phyloP scores from a whole-genome alignment of 2,797 vertebrate species.

The Rhinoraja longicauda region DNA sequence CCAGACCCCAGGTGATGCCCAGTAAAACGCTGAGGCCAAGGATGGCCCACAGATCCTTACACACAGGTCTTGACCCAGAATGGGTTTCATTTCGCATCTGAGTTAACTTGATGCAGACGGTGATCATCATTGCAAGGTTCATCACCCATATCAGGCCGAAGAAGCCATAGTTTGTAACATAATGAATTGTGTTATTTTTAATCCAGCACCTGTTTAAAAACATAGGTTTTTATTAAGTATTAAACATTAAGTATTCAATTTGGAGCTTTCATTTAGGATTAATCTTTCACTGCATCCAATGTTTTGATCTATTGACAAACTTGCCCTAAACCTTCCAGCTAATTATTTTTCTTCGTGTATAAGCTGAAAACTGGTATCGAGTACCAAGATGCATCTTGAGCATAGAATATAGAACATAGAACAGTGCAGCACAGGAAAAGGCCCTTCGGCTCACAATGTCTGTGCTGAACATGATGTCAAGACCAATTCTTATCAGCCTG shows the following conservation, averaged over 20 bases:
- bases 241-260: background rate
- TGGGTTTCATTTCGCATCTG: background rate
- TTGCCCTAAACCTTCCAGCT: background rate
- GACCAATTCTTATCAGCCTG: no score
- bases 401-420: no score
- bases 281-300: background rate
- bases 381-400: background rate
- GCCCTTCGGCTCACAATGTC: no score
- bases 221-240: no score
- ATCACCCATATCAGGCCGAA: background rate
- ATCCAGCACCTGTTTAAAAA: conserved; percentile 30
- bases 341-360: background rate
- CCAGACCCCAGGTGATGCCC: background rate
- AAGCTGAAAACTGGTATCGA: background rate
- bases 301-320: no score
- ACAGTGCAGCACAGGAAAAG: no score
- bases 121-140: background rate
- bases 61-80: background rate
- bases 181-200: background rate
- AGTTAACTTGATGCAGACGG: background rate
- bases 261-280: no score
- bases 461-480: no score
- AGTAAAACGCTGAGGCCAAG: background rate
- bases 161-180: conserved; percentile 30
- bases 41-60: background rate